Conservation (phyloP, 2,797 vertebrate species). For the Cryptoblepharus egeriae region DNA sequence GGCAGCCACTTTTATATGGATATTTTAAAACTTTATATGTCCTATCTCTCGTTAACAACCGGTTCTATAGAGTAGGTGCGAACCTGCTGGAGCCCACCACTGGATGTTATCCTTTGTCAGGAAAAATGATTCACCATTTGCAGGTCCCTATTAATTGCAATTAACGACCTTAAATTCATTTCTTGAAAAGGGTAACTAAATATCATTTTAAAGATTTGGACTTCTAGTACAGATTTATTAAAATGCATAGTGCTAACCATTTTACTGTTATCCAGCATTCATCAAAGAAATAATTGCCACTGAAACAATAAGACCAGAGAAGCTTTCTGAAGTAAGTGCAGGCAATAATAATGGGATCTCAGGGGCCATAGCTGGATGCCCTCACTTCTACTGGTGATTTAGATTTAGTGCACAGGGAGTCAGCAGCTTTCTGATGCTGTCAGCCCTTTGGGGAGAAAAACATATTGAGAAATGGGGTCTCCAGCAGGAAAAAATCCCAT, state of each 20-base stretch:
- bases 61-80: too few relatives aligned
- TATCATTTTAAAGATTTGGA: not conserved
- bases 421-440: slow-evolving; percentile 11
- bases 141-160: not conserved
- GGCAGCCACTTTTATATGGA: too few relatives aligned
- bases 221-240: not conserved
- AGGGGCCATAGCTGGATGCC: not conserved
- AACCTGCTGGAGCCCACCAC: too few relatives aligned
- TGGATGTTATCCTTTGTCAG: too few relatives aligned
- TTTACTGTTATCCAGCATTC: not conserved
- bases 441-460: accelerated
- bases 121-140: too few relatives aligned
- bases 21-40: too few relatives aligned
- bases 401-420: not conserved
- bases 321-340: not conserved
- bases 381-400: not conserved
- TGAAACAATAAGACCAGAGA: not conserved
- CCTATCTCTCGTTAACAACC: too few relatives aligned
- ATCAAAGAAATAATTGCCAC: not conserved
- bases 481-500: not conserved
- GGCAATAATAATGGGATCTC: slow-evolving; percentile 1
- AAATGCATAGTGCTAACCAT: not conserved
- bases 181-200: not conserved
- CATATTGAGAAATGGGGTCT: slow-evolving; percentile 1
- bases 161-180: not conserved